A percentile compares a stretch with the other conserved stretches of the same genome.
Conservation (phyloP, 2,888 invertebrate species). For the Notodromas monacha region DNA sequence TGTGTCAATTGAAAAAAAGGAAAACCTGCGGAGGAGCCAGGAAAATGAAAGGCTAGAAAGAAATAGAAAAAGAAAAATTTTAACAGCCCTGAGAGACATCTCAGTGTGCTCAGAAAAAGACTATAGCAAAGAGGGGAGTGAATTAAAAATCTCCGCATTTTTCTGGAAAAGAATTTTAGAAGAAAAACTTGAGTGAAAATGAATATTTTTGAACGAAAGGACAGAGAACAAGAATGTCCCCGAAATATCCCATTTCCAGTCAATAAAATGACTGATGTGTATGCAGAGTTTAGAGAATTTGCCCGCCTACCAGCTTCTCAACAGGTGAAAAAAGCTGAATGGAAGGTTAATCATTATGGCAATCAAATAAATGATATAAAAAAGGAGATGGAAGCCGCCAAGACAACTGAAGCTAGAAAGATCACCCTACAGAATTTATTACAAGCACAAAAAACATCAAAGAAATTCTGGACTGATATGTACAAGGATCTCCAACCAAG, state of each 20-base stretch:
- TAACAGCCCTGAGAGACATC: too few species aligned
- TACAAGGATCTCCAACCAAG: constrained; percentile 4
- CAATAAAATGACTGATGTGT: constrained; percentile 1
- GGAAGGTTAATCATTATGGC: neutral
- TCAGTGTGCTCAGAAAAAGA: constrained; percentile 4
- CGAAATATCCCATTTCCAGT: neutral
- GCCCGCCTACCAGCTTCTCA: constrained; percentile 4
- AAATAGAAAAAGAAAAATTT: too few species aligned
- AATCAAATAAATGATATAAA: neutral
- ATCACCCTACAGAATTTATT: constrained; percentile 4
- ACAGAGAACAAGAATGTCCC: neutral
- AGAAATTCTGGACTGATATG: constrained; percentile 4
- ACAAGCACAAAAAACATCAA: constrained; percentile 1
- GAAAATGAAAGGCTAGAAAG: too few species aligned
- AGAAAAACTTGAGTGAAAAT: neutral
- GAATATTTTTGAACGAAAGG: neutral
- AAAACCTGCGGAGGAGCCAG: too few species aligned
- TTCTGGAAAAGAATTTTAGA: constrained; percentile 1
- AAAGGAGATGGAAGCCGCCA: constrained; percentile 4
- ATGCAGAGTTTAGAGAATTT: constrained; percentile 1
- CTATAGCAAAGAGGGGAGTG: constrained; percentile 2
- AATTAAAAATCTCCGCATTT: constrained; percentile 4
- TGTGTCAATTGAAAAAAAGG: too few species aligned
- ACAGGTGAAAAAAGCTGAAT: constrained; percentile 2
- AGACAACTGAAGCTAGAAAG: constrained; percentile 4